Conservation (phyloP, 2,797 vertebrate species). For the Acanthornis magna region DNA sequence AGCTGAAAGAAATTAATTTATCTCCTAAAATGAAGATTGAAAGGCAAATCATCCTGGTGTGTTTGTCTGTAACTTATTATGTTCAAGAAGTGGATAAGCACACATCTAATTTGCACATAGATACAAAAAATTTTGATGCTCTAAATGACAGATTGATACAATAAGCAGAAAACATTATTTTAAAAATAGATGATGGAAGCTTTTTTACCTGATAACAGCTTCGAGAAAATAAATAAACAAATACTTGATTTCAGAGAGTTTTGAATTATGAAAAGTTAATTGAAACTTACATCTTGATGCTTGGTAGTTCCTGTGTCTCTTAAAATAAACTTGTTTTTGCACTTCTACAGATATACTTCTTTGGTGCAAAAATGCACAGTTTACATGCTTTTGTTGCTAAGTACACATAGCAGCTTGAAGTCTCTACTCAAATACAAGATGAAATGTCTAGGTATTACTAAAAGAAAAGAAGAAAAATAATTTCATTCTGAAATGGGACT, state of each 20-base stretch:
- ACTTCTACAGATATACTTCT: background rate
- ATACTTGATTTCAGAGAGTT: background rate
- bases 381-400: background rate
- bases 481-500: background rate
- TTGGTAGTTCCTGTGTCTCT: background rate
- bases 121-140: background rate
- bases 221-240: background rate
- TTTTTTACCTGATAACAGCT: background rate
- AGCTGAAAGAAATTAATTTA: background rate
- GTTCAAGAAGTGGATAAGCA: background rate
- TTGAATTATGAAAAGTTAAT: background rate
- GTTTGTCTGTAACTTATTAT: background rate
- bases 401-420: background rate
- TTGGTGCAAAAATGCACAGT: background rate
- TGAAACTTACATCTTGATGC: background rate
- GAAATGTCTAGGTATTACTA: background rate
- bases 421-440: background rate
- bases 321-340: background rate
- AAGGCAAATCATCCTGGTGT: background rate
- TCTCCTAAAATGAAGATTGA: background rate
- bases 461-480: background rate
- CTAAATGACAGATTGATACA: background rate
- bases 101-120: background rate
- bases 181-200: background rate
- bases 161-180: background rate